Conservation (phyloP, 2,113 vertebrate species). For the Pleuronectes platessa region DNA sequence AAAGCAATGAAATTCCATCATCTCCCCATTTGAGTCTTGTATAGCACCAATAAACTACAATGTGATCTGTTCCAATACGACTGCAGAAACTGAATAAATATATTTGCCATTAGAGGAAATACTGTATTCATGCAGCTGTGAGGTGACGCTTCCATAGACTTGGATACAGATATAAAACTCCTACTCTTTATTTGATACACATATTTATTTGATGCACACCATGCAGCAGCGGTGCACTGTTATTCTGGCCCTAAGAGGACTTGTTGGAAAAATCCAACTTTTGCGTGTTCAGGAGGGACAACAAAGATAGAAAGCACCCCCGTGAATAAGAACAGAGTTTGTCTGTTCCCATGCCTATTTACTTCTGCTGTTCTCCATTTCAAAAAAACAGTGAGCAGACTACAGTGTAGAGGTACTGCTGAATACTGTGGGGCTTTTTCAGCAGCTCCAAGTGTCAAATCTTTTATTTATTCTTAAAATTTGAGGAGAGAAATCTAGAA, state of each 20-base stretch:
- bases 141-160: conserved; percentile 19
- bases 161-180: conserved; percentile 38
- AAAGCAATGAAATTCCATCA: conserved; percentile 53
- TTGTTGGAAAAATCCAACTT: conserved; percentile 43
- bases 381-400: conserved; percentile 21
- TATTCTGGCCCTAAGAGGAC: conserved; percentile 44
- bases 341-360: conserved; percentile 49
- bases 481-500: conserved; percentile 47
- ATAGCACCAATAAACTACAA: conserved; percentile 39
- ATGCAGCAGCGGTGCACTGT: conserved; percentile 1
- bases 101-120: conserved; percentile 31
- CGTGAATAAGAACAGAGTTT: conserved; percentile 40
- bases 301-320: conserved; percentile 53
- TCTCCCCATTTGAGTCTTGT: conserved; percentile 36
- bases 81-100: conserved; percentile 28
- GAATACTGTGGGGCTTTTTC: conserved; percentile 9
- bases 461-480: conserved; percentile 45
- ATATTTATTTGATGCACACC: conserved; percentile 46
- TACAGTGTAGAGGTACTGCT: not conserved
- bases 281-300: conserved; percentile 46
- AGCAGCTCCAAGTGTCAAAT: conserved; percentile 27
- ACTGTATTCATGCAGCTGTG: conserved; percentile 19
- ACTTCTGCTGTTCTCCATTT: conserved; percentile 51
- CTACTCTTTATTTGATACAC: conserved; percentile 39
- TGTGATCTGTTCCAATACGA: conserved; percentile 39